These are phyloP conservation scores for Drosophila demipolita DNA, from an alignment of 2,888 invertebrate genomes.

Conservation along the genomic window DNA sequence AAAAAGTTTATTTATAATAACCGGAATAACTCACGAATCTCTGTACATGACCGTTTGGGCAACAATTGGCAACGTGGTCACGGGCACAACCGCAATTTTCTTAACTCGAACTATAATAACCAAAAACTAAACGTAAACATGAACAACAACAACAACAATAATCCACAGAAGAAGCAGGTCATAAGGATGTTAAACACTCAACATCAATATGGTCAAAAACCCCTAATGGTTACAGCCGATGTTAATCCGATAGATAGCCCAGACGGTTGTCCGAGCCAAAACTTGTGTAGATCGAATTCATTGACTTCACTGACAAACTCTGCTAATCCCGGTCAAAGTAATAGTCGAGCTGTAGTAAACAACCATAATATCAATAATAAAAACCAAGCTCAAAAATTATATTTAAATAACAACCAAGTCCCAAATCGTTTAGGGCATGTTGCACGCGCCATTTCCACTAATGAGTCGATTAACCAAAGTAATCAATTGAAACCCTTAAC, in stretches of 20 bases:
- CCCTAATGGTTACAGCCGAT: not conserved
- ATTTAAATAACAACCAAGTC: not conserved
- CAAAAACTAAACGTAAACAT: not conserved
- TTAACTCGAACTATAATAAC: not conserved
- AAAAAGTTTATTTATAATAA: conserved; percentile 2
- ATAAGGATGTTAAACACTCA: conserved; percentile 19
- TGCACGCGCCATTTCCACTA: not conserved
- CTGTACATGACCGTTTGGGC: conserved; percentile 17
- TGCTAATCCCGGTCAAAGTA: not conserved
- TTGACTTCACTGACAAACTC: not conserved
- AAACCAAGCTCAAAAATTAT: not conserved
- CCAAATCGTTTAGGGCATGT: conserved; percentile 1
- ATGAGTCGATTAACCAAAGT: not conserved
- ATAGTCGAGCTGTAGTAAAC: too few species aligned
- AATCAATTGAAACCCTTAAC: not conserved
- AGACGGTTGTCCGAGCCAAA: not conserved
- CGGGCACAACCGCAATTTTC: not conserved
- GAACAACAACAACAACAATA: not conserved
- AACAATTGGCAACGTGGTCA: conserved; percentile 7
- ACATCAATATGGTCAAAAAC: not conserved
- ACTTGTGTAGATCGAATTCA: not conserved
- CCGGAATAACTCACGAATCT: not conserved
- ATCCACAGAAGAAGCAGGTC: conserved; percentile 8
- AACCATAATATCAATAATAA: not conserved
- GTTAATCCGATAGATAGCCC: not conserved